These are phyloP conservation scores for Scaeva pyrastri DNA, from an alignment of 2,888 invertebrate genomes.

Conservation along the genomic window DNA sequence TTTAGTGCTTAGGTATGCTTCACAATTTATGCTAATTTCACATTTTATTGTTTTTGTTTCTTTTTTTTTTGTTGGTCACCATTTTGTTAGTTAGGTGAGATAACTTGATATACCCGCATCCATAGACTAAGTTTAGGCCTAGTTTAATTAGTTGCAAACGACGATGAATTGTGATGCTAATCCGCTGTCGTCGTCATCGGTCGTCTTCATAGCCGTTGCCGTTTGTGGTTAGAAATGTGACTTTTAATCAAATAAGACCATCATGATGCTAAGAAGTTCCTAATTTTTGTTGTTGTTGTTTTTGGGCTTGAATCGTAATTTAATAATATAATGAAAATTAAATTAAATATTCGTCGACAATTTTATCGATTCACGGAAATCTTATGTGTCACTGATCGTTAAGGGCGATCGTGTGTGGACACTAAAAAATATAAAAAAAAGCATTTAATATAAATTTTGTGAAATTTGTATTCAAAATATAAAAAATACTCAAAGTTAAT, in stretches of 20 bases:
- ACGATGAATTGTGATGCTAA: constrained; percentile 49
- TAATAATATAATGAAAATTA: neutral
- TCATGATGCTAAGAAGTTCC: neutral
- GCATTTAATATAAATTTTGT: no score
- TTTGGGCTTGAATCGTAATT: neutral
- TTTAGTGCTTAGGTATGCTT: constrained; percentile 6
- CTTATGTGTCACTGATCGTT: neutral
- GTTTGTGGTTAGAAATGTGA: constrained; percentile 14
- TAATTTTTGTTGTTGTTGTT: constrained; percentile 5
- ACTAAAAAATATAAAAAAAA: no score
- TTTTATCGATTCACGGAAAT: constrained; percentile 19
- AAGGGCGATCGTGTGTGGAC: neutral
- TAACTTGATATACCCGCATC: constrained; percentile 43
- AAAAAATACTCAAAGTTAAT: no score
- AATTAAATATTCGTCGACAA: constrained; percentile 5
- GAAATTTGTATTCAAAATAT: no score
- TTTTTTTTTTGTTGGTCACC: constrained; percentile 4
- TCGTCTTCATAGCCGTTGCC: no score
- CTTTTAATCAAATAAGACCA: neutral
- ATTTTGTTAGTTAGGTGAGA: constrained; percentile 19
- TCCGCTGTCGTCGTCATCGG: neutral
- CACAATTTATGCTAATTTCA: constrained; percentile 51
- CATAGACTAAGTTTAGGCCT: constrained; percentile 15
- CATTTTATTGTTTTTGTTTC: constrained; percentile 11
- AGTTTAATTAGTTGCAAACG: constrained; percentile 63